Base-by-base conservation (phyloP, 1,140 invertebrate genomes). In the Microplitis demolitor region DNA sequence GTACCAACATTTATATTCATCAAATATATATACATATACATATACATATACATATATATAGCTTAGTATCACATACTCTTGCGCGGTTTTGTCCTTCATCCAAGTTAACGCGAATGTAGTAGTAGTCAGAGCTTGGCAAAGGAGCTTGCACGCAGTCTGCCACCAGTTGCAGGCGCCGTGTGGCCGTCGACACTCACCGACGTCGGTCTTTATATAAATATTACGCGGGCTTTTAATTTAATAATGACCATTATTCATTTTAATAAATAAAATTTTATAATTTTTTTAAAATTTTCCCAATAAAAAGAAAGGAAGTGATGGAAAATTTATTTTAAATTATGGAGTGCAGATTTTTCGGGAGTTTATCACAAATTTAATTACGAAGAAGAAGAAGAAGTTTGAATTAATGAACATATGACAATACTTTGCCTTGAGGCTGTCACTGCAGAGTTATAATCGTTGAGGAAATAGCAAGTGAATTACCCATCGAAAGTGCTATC, bases 161-260 rank as follows among this genome's bases (percentile, higher is more conserved):
- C 83, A 84, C 82, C 83, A 85, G 83, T 86, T 84, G 82, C 80
- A 78, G 80, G 71, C 78, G 72, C 75, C 68, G 77, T 76, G 39
- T 45, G 77, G 76, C 74, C 77, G 80, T 71, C 78, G 77, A 78
- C 79, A 74, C 78, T 79, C 66, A 5, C 33, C 8, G 62, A 24
- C 24, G 24, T 24, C 24, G 24, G 24, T 24, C 39, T 11, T 45
- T 45, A 45, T 45, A 45, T 45, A 45, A 45, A 45, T 45, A 24
- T 24, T 24, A 24, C 39, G 14, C 37, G 33, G 45, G 33, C 9
- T 53, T 31, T 16, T 31, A 50, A 54, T 56, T 56, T 45, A 45
- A 45, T 45, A 9, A 45, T 45, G 39, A 45, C 39, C 6, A 45
- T 45, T 45, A 45, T 9, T 1, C 0, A 24, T 24, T 24, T 24